A percentile compares a stretch with the other conserved stretches of the same genome.
phyloP scores from a whole-genome alignment of 2,888 invertebrate species.

The Proisotoma minuta region DNA sequence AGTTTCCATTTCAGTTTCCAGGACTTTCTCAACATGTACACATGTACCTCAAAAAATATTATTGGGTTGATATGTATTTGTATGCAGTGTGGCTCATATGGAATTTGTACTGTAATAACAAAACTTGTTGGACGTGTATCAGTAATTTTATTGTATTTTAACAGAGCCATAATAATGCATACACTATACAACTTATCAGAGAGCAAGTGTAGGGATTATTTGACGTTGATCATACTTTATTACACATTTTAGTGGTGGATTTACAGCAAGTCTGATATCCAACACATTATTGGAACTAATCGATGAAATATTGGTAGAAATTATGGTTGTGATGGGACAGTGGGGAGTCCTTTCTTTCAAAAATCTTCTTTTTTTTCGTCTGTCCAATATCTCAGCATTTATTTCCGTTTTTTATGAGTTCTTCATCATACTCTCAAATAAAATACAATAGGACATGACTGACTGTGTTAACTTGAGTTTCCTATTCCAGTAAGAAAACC shows the following conservation, averaged over 20 bases:
- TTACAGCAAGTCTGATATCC: neutral
- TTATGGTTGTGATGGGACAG: slow-evolving; percentile 45
- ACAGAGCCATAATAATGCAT: neutral
- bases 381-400: neutral
- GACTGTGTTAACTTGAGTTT: no score
- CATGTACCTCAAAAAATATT: no score
- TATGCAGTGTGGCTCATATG: no score
- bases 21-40: no score
- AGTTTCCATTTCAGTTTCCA: no score
- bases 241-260: slow-evolving; percentile 2
- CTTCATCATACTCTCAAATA: neutral
- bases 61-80: no score
- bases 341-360: slow-evolving; percentile 35
- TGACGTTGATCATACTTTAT: slow-evolving; percentile 5
- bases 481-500: no score
- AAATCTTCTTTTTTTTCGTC: no score
- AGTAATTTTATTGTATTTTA: slow-evolving; percentile 1
- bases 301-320: slow-evolving; percentile 48
- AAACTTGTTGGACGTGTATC: neutral
- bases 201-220: no score
- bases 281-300: slow-evolving; percentile 22
- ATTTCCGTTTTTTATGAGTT: neutral
- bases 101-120: slow-evolving; percentile 3
- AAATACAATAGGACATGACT: no score
- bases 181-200: no score